Evolutionary conservation across 2,797 vertebrate species (phyloP), one percentile per base, ranked within the genome.

Genomic region (Acanthurus leucopareius): DNA sequence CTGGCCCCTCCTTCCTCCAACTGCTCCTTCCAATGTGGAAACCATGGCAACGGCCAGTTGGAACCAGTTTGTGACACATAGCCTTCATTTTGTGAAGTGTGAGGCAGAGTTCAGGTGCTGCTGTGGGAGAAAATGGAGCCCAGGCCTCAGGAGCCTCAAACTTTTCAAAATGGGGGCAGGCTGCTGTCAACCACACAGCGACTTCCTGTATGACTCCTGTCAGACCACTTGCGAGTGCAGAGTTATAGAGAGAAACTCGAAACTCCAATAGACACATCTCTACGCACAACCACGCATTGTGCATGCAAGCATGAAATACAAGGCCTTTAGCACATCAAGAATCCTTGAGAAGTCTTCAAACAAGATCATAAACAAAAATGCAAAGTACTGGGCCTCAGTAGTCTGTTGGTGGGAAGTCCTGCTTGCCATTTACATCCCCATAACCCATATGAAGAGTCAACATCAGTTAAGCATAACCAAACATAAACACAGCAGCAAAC

Each of bases 11-110:
- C 92, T 89, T 93, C 77, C 92, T 91, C 92, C 89, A 94, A 93
- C 94, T 81, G 92, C 95, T 96, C 94, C 95, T 91, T 95, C 95
- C 93, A 94, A 91, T 69, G 88, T 91, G 85, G 95, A 96, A 97
- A 96, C 97, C 96, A 97, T 97, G 95, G 96, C 93, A 97, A 97
- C 96, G 86, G 95, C 96, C 94, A 94, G 97, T 95, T 96, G 92
- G 91, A 97, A 96, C 97, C 95, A 95, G 97, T 96, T 96, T 95
- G 94, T 96, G 95, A 96, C 94, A 96, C 90, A 90, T 92, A 94
- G 95, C 93, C 96, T 96, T 97, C 96, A 96, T 97, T 97, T 97
- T 96, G 96, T 95, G 85, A 94, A 91, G 93, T 90, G 94, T 84
- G 95, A 96, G 94, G 93, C 94, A 88, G 94, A 93, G 92, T 94